Evolutionary conservation across 2,113 vertebrate genomes (phyloP).

Genomic region (Pangasianodon gigas): DNA sequence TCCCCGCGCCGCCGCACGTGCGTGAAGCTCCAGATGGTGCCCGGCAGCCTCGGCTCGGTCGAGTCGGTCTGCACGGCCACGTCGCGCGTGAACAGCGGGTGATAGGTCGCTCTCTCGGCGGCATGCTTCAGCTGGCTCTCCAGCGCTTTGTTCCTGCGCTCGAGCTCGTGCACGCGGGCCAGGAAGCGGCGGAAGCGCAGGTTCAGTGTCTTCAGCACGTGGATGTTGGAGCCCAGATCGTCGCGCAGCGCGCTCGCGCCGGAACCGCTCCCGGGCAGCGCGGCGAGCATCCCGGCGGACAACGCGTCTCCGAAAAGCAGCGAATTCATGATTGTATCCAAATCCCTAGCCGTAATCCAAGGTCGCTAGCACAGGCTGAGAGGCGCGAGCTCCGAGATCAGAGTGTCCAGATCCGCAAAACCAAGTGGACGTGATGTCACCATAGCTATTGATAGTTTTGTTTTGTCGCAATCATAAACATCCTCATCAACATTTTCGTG

Average conservation of each 20-base stretch:
- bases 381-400: background rate
- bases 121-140: constrained; percentile 83
- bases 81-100: constrained; percentile 75
- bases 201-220: constrained; percentile 88
- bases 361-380: background rate
- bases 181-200: constrained; percentile 88
- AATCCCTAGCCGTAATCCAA: background rate
- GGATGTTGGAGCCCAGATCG: constrained; percentile 89
- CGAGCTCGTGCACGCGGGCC: constrained; percentile 87
- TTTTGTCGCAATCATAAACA: constrained; percentile 4
- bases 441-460: background rate
- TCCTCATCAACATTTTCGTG: background rate
- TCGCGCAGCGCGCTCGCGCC: constrained; percentile 81
- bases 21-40: constrained; percentile 88
- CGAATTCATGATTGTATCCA: constrained; percentile 73
- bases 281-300: constrained; percentile 48
- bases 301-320: constrained; percentile 77
- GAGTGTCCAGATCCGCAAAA: background rate
- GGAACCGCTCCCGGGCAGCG: constrained; percentile 61
- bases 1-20: constrained; percentile 83
- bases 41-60: constrained; percentile 75
- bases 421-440: background rate
- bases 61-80: constrained; percentile 81
- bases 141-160: constrained; percentile 83
- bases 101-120: constrained; percentile 69